These are phyloP conservation scores for Balaeniceps rex DNA, from an alignment of 2,113 vertebrate species.

Conservation along the genomic window DNA sequence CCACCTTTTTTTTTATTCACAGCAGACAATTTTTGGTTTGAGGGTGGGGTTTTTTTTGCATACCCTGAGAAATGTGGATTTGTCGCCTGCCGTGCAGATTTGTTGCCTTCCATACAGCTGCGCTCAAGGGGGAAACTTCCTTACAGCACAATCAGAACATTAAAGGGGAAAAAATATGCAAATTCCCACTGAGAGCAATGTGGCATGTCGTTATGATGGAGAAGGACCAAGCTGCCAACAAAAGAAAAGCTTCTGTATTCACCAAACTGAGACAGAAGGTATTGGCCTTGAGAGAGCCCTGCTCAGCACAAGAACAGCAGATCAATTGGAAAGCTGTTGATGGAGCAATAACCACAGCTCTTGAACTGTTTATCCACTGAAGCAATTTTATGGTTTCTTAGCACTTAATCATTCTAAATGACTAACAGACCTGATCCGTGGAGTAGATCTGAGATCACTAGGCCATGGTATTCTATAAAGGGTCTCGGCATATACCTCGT, in stretches of 20 bases:
- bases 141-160: background rate
- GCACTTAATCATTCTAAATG: conserved; percentile 14
- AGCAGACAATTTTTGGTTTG: background rate
- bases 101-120: background rate
- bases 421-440: background rate
- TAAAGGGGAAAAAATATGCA: background rate
- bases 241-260: background rate
- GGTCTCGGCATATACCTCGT: background rate
- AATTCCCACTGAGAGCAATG: background rate
- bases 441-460: background rate
- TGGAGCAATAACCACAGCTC: background rate
- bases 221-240: background rate
- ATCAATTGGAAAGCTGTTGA: background rate
- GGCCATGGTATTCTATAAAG: background rate
- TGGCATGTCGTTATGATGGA: background rate
- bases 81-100: background rate
- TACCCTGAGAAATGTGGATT: background rate
- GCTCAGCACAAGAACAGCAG: background rate
- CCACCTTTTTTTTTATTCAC: background rate
- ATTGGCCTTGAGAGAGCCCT: background rate
- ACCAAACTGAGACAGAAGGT: background rate
- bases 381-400: conserved; percentile 18
- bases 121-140: background rate
- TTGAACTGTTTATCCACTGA: background rate
- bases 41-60: rapidly evolving